These are phyloP conservation scores for Eutolmus rufibarbis DNA, from an alignment of 2,888 invertebrate genomes.

Conservation along the genomic window DNA sequence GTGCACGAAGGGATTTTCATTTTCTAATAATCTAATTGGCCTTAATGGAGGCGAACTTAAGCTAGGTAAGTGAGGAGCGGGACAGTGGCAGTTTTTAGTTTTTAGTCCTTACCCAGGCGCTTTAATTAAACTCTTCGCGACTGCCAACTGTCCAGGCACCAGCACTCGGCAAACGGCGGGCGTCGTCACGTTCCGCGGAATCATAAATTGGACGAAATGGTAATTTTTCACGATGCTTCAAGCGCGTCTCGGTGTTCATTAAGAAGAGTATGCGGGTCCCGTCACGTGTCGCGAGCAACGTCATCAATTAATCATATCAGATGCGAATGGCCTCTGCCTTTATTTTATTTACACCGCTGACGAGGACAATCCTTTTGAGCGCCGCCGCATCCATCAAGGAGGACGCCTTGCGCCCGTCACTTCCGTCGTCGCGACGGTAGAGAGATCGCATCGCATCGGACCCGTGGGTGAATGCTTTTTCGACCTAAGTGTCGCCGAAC, in stretches of 20 bases:
- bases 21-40: slow-evolving; percentile 24
- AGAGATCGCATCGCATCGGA: background rate
- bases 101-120: background rate
- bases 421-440: background rate
- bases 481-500: background rate
- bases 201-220: slow-evolving; percentile 44
- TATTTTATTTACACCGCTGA: slow-evolving; percentile 16
- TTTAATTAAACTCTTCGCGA: slow-evolving; percentile 17
- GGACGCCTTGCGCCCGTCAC: background rate
- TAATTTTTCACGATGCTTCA: slow-evolving; percentile 44
- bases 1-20: background rate
- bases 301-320: slow-evolving; percentile 48
- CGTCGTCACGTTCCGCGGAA: slow-evolving; percentile 1
- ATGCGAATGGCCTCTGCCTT: slow-evolving; percentile 39
- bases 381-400: slow-evolving; percentile 17
- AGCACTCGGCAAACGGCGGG: background rate
- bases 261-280: slow-evolving; percentile 46
- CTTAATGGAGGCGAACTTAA: background rate
- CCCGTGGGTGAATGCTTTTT: background rate
- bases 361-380: slow-evolving; percentile 43
- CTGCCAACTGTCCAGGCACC: background rate
- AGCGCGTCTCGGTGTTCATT: slow-evolving; percentile 41
- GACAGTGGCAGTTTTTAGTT: background rate
- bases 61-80: background rate
- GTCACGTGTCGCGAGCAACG: slow-evolving; percentile 47